A percentile compares a stretch with the other conserved stretches of the same genome.
phyloP scores from a whole-genome alignment of 2,888 invertebrate genomes.

The Lamellibrachia columna region DNA sequence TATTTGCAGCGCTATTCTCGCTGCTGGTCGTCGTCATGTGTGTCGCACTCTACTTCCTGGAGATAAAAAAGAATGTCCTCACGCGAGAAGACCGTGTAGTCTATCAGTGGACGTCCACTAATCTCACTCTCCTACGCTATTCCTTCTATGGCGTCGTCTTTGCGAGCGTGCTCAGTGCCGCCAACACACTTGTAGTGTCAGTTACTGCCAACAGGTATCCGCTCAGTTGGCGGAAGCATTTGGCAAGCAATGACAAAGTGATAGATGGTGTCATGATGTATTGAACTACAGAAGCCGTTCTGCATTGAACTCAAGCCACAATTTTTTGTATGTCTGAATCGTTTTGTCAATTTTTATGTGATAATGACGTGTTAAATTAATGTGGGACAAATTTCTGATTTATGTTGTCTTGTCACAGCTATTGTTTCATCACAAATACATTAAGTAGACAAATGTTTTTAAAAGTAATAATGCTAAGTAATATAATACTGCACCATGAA shows the following conservation, averaged over 20 bases:
- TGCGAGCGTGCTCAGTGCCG: constrained; percentile 21
- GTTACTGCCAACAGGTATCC: constrained; percentile 20
- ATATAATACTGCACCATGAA: too few relatives aligned
- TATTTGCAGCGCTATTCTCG: constrained; percentile 28
- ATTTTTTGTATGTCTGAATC: too few relatives aligned
- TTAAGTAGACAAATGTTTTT: too few relatives aligned
- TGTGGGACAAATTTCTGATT: too few relatives aligned
- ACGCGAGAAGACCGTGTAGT: constrained; percentile 20
- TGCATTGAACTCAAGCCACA: background rate
- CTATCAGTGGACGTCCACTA: constrained; percentile 33
- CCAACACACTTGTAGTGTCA: constrained; percentile 27
- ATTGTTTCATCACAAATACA: too few relatives aligned
- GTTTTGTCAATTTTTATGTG: too few relatives aligned
- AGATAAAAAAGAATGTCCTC: constrained; percentile 33
- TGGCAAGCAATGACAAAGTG: constrained; percentile 29
- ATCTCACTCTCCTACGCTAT: constrained; percentile 26
- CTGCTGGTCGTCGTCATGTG: constrained; percentile 24
- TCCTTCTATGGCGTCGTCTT: constrained; percentile 31
- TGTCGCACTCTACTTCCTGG: constrained; percentile 32
- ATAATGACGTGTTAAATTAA: too few relatives aligned
- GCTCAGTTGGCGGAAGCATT: constrained; percentile 18
- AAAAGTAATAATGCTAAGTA: too few relatives aligned
- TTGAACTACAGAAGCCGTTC: background rate
- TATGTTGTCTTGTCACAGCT: too few relatives aligned
- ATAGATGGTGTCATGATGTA: constrained; percentile 37